Conservation (phyloP, 2,797 vertebrate genomes). For the Poeciliopsis paucimaculata region DNA sequence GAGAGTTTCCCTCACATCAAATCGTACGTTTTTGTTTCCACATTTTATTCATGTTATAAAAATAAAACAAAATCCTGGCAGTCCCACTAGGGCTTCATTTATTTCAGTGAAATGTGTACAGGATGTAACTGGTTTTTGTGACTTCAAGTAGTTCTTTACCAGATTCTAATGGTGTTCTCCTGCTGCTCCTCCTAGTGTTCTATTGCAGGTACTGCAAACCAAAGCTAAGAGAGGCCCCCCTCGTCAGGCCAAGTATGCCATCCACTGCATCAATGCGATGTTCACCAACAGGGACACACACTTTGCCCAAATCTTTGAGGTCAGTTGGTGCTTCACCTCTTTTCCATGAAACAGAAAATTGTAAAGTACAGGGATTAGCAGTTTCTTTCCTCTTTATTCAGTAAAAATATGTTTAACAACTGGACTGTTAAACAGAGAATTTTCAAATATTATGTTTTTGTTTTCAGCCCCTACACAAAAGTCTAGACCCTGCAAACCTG, state of each 20-base stretch:
- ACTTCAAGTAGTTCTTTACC: background rate
- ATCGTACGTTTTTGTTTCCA: conserved; percentile 84
- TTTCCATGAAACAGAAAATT: background rate
- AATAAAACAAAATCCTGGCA: background rate
- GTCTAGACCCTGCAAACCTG: conserved; percentile 92
- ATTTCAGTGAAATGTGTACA: background rate
- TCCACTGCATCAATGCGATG: conserved; percentile 98
- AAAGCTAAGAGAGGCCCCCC: conserved; percentile 97
- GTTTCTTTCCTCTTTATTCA: background rate
- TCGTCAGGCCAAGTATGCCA: conserved; percentile 97
- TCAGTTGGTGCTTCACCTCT: conserved; percentile 63
- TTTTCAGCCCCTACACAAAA: conserved; percentile 92
- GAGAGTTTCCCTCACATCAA: conserved; percentile 98
- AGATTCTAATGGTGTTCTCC: conserved; percentile 19
- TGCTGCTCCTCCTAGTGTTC: conserved; percentile 81
- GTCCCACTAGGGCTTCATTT: background rate
- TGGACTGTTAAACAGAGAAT: background rate
- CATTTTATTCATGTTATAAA: background rate
- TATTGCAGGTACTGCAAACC: conserved; percentile 95
- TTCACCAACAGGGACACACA: conserved; percentile 98
- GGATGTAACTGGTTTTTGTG: background rate
- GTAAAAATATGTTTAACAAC: background rate
- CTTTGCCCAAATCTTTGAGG: conserved; percentile 99
- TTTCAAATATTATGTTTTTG: background rate
- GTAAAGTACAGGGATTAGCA: background rate